These are phyloP conservation scores for Piezodorus guildinii DNA, from an alignment of 1,140 invertebrate genomes.

Conservation along the genomic window DNA sequence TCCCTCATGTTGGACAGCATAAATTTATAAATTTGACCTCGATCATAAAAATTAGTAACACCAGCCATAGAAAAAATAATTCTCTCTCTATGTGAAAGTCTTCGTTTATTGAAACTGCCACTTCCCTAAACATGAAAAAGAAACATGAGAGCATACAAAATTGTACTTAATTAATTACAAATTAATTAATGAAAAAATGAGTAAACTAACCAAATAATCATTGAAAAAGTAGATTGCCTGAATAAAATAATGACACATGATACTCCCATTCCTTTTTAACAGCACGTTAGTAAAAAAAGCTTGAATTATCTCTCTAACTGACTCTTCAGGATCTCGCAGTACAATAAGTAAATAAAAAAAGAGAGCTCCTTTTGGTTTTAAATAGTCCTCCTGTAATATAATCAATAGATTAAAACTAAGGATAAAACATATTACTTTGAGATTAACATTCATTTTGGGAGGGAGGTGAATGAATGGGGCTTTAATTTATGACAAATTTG, in stretches of 20 bases:
- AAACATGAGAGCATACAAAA: neutral
- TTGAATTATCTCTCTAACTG: neutral
- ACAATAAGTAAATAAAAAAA: neutral
- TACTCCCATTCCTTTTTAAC: neutral
- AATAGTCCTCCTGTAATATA: neutral
- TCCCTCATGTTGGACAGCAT: conserved; percentile 48
- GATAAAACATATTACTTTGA: no score
- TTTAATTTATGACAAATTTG: no score
- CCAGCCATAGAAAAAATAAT: conserved; percentile 43
- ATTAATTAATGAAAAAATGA: no score
- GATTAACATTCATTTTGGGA: no score
- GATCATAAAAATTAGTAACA: conserved; percentile 34
- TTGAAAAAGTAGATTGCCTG: conserved; percentile 2
- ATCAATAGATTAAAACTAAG: no score
- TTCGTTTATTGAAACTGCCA: conserved; percentile 36
- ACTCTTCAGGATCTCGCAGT: neutral
- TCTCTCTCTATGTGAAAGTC: conserved; percentile 39
- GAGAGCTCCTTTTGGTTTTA: neutral
- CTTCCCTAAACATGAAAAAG: conserved; percentile 30
- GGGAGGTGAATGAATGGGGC: no score
- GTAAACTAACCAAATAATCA: neutral
- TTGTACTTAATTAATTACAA: no score
- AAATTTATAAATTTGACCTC: conserved; percentile 45
- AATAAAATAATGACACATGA: conserved; percentile 11
- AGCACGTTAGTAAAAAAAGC: conserved; percentile 1